Percentiles rank a stretch among this genome's conserved stretches.
These are phyloP conservation scores for Ips typographus DNA, from an alignment of 1,140 invertebrate genomes.

Conservation along the genomic window DNA sequence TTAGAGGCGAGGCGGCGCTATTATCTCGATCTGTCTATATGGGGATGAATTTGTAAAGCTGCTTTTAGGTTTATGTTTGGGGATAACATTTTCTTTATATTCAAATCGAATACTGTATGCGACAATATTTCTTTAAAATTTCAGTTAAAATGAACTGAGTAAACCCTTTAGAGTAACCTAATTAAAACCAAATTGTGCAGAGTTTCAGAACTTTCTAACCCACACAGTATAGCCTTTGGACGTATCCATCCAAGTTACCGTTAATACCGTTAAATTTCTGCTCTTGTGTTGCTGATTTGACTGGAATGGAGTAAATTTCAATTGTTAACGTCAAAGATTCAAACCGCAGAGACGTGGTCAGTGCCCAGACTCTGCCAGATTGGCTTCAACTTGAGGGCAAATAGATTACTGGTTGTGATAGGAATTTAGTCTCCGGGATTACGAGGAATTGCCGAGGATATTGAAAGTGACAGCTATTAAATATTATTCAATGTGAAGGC, in stretches of 20 bases:
- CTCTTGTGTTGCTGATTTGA: neutral
- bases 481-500: neutral
- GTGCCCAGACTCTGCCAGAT: neutral
- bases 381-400: slow-evolving; percentile 4
- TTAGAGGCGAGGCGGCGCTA: slow-evolving; percentile 15
- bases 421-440: slow-evolving; percentile 1
- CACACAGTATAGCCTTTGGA: too few relatives aligned
- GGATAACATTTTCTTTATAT: too few relatives aligned
- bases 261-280: too few relatives aligned
- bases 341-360: neutral
- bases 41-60: slow-evolving; percentile 26
- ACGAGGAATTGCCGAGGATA: neutral
- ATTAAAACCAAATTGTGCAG: too few relatives aligned
- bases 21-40: slow-evolving; percentile 12
- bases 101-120: neutral
- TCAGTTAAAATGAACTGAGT: too few relatives aligned
- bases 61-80: slow-evolving; percentile 4
- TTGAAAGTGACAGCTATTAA: slow-evolving; percentile 5
- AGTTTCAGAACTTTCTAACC: too few relatives aligned
- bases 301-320: slow-evolving; percentile 5
- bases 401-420: slow-evolving; percentile 3
- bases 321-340: slow-evolving; percentile 5
- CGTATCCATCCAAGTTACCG: too few relatives aligned
- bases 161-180: too few relatives aligned
- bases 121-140: slow-evolving; percentile 2